phyloP scores from a whole-genome alignment of 2,797 vertebrate genomes.

The Sebastiscus albofasciatus region DNA sequence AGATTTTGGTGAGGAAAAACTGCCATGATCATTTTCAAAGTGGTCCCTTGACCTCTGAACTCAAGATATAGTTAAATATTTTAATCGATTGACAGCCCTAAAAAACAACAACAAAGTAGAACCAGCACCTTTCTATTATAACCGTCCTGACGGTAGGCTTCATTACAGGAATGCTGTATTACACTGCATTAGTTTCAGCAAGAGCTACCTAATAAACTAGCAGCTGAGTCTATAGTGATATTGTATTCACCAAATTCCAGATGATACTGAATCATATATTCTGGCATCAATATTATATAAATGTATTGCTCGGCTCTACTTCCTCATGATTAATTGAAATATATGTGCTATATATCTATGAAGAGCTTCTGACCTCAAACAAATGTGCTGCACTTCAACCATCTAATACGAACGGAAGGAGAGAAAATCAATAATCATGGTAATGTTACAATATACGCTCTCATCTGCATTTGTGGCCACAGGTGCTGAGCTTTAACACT shows the following conservation, averaged over 20 bases:
- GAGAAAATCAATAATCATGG: slow-evolving; percentile 53
- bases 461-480: slow-evolving; percentile 45
- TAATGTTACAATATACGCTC: slow-evolving; percentile 18
- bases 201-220: neutral
- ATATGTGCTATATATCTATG: neutral
- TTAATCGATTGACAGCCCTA: too few species aligned
- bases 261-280: neutral
- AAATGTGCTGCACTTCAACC: neutral
- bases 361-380: slow-evolving; percentile 29
- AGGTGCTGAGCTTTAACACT: slow-evolving; percentile 54
- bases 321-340: neutral
- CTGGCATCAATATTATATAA: neutral
- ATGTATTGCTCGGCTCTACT: neutral
- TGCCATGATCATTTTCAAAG: too few species aligned
- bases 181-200: neutral
- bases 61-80: too few species aligned
- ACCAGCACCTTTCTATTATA: neutral
- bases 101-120: neutral
- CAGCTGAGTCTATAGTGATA: neutral
- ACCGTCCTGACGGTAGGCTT: neutral
- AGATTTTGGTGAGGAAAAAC: too few species aligned
- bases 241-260: neutral
- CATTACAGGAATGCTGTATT: neutral
- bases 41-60: too few species aligned
- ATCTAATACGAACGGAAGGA: slow-evolving; percentile 17